These are phyloP conservation scores for Lacanobia oleracea DNA, from an alignment of 2,888 invertebrate genomes.

Conservation along the genomic window DNA sequence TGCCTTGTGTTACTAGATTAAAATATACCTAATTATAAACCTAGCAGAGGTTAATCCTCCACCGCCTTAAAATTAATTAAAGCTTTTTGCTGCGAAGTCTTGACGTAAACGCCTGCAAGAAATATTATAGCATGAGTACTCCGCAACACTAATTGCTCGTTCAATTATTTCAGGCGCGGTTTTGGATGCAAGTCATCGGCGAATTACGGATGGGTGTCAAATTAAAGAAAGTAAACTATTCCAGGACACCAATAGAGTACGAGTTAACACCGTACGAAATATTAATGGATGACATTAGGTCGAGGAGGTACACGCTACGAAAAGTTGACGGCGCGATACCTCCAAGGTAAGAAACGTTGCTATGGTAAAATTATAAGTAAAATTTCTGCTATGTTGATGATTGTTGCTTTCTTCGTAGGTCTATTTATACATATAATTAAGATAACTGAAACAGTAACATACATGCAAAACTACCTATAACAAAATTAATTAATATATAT, in stretches of 20 bases:
- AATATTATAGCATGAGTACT: constrained; percentile 70
- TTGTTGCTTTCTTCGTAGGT: not conserved
- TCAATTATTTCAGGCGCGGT: constrained; percentile 93
- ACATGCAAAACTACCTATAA: no score
- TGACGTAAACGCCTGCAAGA: constrained; percentile 67
- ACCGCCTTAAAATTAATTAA: constrained; percentile 28
- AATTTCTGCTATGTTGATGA: not conserved
- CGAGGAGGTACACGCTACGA: constrained; percentile 96
- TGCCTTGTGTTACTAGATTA: not conserved
- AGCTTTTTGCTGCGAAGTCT: constrained; percentile 47
- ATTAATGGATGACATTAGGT: constrained; percentile 98
- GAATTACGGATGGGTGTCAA: constrained; percentile 97
- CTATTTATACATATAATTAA: no score
- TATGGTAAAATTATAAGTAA: not conserved
- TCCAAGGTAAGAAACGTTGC: constrained; percentile 85
- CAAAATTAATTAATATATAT: not conserved
- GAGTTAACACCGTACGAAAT: constrained; percentile 99
- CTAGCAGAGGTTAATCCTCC: constrained; percentile 5
- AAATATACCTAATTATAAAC: constrained; percentile 2
- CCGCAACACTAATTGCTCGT: constrained; percentile 54
- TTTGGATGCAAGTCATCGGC: constrained; percentile 98
- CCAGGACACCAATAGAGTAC: constrained; percentile 95
- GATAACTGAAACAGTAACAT: no score
- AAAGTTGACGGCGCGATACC: constrained; percentile 96
- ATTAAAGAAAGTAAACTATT: constrained; percentile 96